Percentiles rank a stretch among this genome's conserved stretches.
phyloP scores from a whole-genome alignment of 1,140 invertebrate genomes.

The Radopholus similis region DNA sequence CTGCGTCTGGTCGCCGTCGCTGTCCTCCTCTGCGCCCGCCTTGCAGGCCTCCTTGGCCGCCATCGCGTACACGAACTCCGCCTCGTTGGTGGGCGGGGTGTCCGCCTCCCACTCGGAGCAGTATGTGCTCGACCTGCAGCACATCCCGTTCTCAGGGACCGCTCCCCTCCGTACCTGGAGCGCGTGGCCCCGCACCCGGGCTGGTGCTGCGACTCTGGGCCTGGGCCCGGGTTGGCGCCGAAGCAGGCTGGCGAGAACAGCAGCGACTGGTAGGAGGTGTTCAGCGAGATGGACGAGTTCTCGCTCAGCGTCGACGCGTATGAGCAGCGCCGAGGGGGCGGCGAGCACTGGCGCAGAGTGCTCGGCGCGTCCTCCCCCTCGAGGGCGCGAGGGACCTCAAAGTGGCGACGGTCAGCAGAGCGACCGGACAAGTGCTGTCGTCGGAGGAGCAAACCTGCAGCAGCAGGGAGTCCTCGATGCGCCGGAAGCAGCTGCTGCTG shows the following conservation, averaged over 20 bases:
- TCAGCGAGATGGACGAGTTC: conserved; percentile 40
- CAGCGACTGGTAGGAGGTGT: conserved; percentile 42
- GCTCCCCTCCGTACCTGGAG: neutral
- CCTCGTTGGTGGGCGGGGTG: conserved; percentile 18
- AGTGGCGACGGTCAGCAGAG: neutral
- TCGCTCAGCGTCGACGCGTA: conserved; percentile 45
- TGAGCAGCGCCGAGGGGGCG: conserved; percentile 41
- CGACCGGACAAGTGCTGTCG: neutral
- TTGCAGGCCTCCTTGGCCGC: neutral
- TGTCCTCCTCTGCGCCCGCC: neutral
- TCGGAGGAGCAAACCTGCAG: conserved; percentile 18
- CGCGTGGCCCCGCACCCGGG: neutral
- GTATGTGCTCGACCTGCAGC: conserved; percentile 13
- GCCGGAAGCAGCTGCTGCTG: neutral
- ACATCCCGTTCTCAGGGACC: neutral
- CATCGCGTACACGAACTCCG: conserved; percentile 13
- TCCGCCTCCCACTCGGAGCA: conserved; percentile 28
- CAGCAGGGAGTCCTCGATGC: conserved; percentile 23
- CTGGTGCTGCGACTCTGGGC: neutral
- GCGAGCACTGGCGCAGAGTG: conserved; percentile 33
- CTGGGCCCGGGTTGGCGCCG: neutral
- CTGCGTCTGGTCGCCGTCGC: neutral
- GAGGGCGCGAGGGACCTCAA: neutral
- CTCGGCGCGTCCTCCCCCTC: neutral
- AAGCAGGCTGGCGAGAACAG: conserved; percentile 38